Percentiles rank a stretch among this genome's conserved stretches.
phyloP scores from a whole-genome alignment of 2,888 invertebrate species.

The Leptothorax acervorum region DNA sequence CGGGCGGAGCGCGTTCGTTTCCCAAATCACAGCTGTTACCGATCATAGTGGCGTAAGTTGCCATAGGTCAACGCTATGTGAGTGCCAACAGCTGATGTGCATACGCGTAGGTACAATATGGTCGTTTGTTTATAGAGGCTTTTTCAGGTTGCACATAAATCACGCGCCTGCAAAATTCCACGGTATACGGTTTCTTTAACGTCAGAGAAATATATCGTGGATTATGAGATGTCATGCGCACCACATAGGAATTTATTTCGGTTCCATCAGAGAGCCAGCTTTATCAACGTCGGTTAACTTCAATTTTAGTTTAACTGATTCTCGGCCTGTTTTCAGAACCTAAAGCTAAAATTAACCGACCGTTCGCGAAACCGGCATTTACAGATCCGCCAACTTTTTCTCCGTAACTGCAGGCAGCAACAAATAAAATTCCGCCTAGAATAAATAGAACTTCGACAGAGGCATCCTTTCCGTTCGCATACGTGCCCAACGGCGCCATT shows the following conservation, averaged over 20 bases:
- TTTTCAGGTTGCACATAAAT: background rate
- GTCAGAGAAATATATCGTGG: background rate
- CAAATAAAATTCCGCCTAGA: constrained; percentile 38
- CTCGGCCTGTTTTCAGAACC: background rate
- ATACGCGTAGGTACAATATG: background rate
- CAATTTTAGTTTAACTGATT: background rate
- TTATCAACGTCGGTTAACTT: constrained; percentile 21
- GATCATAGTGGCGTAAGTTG: background rate
- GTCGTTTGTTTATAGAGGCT: background rate
- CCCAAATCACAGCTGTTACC: background rate
- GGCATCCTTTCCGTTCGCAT: background rate
- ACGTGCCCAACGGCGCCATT: constrained; percentile 14
- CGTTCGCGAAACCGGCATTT: constrained; percentile 1
- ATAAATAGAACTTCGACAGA: constrained; percentile 43
- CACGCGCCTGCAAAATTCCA: background rate
- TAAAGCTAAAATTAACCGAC: constrained; percentile 27
- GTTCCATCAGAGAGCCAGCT: background rate
- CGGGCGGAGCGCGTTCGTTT: background rate
- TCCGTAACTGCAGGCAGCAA: background rate
- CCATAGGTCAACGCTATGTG: background rate
- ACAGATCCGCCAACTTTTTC: constrained; percentile 26
- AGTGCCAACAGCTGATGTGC: background rate
- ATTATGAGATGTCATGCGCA: background rate
- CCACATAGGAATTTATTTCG: background rate
- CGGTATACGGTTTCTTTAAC: background rate